Evolutionary conservation across 2,888 invertebrate genomes (phyloP).

Genomic region (Epinotia brunnichana): DNA sequence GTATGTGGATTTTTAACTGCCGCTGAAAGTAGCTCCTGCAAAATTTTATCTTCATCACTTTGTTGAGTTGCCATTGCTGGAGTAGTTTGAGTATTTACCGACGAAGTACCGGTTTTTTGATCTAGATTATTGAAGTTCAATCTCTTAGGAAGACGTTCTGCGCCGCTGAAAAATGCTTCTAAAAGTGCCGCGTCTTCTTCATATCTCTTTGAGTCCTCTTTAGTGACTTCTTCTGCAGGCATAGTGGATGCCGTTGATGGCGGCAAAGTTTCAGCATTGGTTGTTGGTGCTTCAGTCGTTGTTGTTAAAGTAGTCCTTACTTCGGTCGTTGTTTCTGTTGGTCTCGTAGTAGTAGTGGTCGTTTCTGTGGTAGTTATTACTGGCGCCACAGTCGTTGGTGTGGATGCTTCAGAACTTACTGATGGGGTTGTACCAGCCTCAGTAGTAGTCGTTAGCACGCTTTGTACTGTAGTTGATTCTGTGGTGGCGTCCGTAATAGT

Average conservation of each 20-base stretch:
- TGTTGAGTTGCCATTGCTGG: constrained; percentile 48
- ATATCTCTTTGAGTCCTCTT: constrained; percentile 58
- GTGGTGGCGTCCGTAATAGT: constrained; percentile 50
- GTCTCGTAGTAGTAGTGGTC: constrained; percentile 48
- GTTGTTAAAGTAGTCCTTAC: constrained; percentile 53
- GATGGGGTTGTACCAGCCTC: constrained; percentile 44
- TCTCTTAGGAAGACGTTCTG: constrained; percentile 73
- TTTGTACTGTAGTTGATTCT: constrained; percentile 43
- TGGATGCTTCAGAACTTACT: constrained; percentile 49
- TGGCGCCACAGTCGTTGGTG: constrained; percentile 45
- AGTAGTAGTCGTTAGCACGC: constrained; percentile 47
- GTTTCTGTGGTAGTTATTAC: constrained; percentile 46
- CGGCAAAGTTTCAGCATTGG: constrained; percentile 56
- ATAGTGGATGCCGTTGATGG: constrained; percentile 46
- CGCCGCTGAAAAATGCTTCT: constrained; percentile 63
- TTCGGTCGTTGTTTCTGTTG: constrained; percentile 28
- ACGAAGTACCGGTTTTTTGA: constrained; percentile 49
- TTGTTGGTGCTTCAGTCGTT: constrained; percentile 56
- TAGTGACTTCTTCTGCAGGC: constrained; percentile 44
- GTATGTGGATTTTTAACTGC: constrained; percentile 58
- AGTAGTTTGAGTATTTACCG: constrained; percentile 50
- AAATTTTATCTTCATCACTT: constrained; percentile 62
- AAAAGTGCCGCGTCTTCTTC: constrained; percentile 65
- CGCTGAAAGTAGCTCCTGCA: constrained; percentile 68
- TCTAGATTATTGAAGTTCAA: constrained; percentile 61